Evolutionary conservation across 2,113 vertebrate genomes (phyloP).

Genomic region (Geococcyx californianus): DNA sequence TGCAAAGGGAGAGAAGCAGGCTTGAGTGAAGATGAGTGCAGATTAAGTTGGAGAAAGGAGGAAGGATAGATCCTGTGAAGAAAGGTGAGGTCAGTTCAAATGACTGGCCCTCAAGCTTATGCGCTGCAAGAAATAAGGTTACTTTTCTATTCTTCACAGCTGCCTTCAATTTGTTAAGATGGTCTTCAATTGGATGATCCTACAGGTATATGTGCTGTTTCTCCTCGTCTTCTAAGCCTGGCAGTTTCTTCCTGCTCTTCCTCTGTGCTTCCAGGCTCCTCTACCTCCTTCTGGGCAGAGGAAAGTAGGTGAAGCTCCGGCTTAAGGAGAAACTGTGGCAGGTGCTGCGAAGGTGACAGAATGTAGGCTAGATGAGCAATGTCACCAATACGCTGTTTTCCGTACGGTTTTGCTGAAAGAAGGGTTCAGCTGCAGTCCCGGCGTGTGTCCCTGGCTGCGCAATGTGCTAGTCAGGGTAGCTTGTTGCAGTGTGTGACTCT

Average conservation of each 20-base stretch:
- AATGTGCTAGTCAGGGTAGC: background rate
- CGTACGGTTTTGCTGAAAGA: background rate
- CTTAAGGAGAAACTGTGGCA: background rate
- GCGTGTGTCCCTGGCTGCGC: background rate
- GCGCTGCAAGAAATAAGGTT: background rate
- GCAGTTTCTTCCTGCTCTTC: background rate
- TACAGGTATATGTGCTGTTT: background rate
- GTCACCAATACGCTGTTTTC: rapidly evolving
- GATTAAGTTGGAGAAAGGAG: background rate
- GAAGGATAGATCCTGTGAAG: background rate
- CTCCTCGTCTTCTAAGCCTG: background rate
- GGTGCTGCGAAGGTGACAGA: background rate
- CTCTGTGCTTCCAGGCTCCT: background rate
- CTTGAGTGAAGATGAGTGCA: too few relatives aligned
- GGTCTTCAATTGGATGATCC: background rate
- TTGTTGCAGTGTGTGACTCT: background rate
- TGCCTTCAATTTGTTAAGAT: background rate
- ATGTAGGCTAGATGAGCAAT: background rate
- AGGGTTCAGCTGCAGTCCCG: background rate
- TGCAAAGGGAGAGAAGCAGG: background rate
- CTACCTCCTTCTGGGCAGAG: background rate
- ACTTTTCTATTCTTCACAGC: background rate
- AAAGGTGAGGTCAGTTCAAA: background rate
- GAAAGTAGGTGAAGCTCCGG: background rate
- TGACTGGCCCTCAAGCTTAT: background rate